These are phyloP conservation scores for Caenorhabditis sp. DNA, from an alignment of 2,888 invertebrate genomes.

Conservation along the genomic window DNA sequence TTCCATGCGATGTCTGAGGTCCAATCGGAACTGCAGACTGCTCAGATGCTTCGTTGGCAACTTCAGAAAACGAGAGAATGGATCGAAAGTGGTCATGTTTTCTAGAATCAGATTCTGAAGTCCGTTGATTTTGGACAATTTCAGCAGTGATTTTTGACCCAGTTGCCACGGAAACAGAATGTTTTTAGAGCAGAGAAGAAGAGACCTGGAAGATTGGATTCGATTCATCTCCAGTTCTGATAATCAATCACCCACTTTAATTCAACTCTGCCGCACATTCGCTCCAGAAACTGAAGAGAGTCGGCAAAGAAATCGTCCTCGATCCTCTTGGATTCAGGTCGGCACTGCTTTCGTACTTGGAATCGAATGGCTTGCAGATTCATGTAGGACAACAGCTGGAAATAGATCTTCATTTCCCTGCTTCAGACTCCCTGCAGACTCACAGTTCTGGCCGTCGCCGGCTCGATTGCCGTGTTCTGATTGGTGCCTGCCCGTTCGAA, in stretches of 20 bases:
- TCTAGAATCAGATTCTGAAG: slow-evolving; percentile 59
- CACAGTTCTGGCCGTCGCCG: too few relatives aligned
- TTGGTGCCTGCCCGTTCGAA: too few relatives aligned
- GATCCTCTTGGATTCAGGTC: slow-evolving; percentile 31
- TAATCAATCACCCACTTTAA: too few relatives aligned
- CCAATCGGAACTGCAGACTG: slow-evolving; percentile 59
- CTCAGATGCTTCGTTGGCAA: slow-evolving; percentile 12
- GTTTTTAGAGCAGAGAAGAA: slow-evolving; percentile 59
- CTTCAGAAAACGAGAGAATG: slow-evolving; percentile 17
- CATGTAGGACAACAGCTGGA: slow-evolving; percentile 60
- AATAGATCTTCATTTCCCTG: background rate
- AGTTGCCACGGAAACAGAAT: slow-evolving; percentile 59
- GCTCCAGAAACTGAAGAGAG: slow-evolving; percentile 47
- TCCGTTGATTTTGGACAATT: slow-evolving; percentile 25
- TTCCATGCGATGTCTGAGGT: slow-evolving; percentile 57
- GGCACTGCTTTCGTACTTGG: slow-evolving; percentile 60
- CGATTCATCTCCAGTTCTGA: too few relatives aligned
- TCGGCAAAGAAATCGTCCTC: slow-evolving; percentile 60
- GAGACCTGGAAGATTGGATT: slow-evolving; percentile 29
- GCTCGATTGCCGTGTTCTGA: too few relatives aligned
- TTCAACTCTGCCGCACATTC: slow-evolving; percentile 40
- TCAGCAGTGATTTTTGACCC: slow-evolving; percentile 38
- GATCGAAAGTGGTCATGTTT: slow-evolving; percentile 60
- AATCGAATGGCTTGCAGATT: slow-evolving; percentile 57
- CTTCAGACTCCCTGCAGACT: too few relatives aligned